These are phyloP conservation scores for Dendrocincla tyrannina DNA, from an alignment of 2,797 vertebrate genomes.

Conservation along the genomic window DNA sequence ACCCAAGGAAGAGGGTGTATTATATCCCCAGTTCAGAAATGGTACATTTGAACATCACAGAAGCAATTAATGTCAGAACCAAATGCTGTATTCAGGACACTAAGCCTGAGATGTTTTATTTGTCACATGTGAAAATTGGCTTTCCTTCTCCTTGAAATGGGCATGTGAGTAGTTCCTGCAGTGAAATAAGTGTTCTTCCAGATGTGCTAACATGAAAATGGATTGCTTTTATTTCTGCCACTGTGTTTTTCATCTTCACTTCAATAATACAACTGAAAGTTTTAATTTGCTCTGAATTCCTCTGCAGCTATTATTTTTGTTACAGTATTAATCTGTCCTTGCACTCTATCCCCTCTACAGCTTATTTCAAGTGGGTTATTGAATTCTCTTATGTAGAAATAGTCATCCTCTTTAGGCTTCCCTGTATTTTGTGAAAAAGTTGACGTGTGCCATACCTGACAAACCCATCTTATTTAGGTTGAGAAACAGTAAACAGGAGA, in stretches of 20 bases:
- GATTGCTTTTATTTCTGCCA: neutral
- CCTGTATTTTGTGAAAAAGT: neutral
- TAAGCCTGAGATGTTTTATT: neutral
- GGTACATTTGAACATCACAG: neutral
- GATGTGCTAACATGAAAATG: neutral
- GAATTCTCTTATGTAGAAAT: neutral
- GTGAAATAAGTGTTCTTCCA: neutral
- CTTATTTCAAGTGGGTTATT: neutral
- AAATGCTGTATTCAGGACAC: neutral
- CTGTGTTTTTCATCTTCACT: neutral
- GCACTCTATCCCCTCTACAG: neutral
- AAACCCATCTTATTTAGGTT: neutral
- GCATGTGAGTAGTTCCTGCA: neutral
- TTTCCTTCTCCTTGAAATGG: neutral
- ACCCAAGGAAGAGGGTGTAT: neutral
- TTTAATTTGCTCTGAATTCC: neutral
- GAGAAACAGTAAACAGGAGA: neutral
- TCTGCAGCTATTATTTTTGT: neutral
- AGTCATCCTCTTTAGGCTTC: neutral
- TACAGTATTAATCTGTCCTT: neutral
- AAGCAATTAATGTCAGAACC: neutral
- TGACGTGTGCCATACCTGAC: neutral
- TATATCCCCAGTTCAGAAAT: neutral
- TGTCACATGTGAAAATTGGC: slow-evolving; percentile 4
- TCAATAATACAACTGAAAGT: neutral